Base-by-base conservation (phyloP, 2,113 vertebrate species). In the Sigmodon hispidus region DNA sequence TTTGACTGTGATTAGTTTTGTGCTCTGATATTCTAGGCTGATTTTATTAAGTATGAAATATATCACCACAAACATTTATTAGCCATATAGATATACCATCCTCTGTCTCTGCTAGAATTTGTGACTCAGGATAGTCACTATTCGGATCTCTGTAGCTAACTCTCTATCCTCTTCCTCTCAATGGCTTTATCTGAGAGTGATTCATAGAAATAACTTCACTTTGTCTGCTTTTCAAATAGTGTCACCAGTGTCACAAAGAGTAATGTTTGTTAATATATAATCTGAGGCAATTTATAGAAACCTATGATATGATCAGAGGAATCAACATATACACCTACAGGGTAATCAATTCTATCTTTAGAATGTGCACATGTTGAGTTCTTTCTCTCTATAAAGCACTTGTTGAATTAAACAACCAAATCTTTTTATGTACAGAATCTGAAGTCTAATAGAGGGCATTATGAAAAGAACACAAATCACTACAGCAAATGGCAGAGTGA, bases 331-430 rank as follows among this genome's bases (percentile, higher is more conserved):
- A 17, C 76, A 43, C 40, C 70, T 93, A 79, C n/a, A 90, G 31
- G 67, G 9, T 90, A 89, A 85, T 76, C 55, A 24, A 57, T 92
- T 65, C 73, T 76, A 63, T 24, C 77, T 29, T 69, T 83, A 94
- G 72, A 90, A 89, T 93, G 93, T 80, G 81, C 24, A 87, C 57
- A 95, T 79, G 26, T 94, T 36, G 12, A 57, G 43, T 63, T 97
- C 52, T 63, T 96, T 70, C 36, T 92, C 43, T 24, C 48, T 57
- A 81, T 22, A 76, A 92, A 96, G 83, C 16, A 79, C 43, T 94
- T 87, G 43, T 50, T 77, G 83, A 89, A 48, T 93, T 93, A 77
- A 94, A 70, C 24, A 91, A 87, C n/a, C 7, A 75, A 92, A 69
- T 67, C 29, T 43, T 79, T 92, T 86, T 94, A 83, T 52, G 17